These are phyloP conservation scores for Epinotia ramella DNA, from an alignment of 2,888 invertebrate species.

Conservation along the genomic window DNA sequence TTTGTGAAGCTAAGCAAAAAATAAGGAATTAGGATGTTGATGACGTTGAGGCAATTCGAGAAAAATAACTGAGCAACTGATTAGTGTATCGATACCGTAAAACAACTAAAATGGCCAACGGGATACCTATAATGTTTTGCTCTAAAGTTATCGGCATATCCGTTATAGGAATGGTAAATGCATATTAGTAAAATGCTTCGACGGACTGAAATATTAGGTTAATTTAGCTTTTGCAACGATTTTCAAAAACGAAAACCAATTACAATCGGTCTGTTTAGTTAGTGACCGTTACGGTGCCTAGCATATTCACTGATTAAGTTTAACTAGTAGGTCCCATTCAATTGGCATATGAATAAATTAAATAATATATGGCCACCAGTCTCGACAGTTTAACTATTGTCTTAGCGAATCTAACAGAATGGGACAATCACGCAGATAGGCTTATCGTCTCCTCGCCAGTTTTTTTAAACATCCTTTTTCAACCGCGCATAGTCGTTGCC, in stretches of 20 bases:
- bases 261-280: not conserved
- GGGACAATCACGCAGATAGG: not conserved
- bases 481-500: conserved; percentile 23
- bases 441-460: conserved; percentile 18
- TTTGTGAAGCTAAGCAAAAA: conserved; percentile 18
- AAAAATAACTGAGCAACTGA: not conserved
- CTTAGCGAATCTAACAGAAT: conserved; percentile 4
- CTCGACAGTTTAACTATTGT: conserved; percentile 3
- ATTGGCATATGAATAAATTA: not conserved
- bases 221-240: not conserved
- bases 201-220: not conserved
- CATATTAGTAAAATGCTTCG: not conserved
- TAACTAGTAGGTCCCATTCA: not conserved
- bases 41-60: not conserved
- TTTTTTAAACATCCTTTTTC: conserved; percentile 24
- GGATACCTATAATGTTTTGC: no score
- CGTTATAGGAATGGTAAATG: not conserved
- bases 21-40: not conserved
- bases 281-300: not conserved
- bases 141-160: no score
- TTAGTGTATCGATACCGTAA: not conserved
- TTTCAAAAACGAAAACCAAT: not conserved
- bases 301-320: not conserved
- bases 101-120: not conserved
- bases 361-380: not conserved